Base-by-base conservation (phyloP, 1,140 invertebrate genomes). In the Amyelois transitella region DNA sequence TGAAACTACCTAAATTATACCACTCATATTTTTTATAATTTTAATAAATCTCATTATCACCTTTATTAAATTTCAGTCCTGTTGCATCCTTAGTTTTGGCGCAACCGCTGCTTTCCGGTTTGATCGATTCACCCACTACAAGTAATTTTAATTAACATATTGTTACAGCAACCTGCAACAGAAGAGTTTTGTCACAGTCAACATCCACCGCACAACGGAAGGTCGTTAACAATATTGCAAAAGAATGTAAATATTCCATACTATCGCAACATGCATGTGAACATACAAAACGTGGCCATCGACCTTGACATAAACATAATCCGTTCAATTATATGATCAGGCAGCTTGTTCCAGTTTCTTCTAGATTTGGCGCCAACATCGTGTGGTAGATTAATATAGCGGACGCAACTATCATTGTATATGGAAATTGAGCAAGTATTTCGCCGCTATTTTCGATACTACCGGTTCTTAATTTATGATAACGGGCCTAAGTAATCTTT, bases 401-500 rank as follows among this genome's bases (percentile, higher is more conserved):
- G 32, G 32, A 38, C n/a, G 32, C 32, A 38, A 38, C n/a, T 14
- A 38, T 38, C 0, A 14, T 14, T 38, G 32, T 38, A 2, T 38
- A 38, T 38, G 32, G 32, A 38, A 38, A 38, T 38, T 38, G 17
- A 14, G 32, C 32, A 38, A 38, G 12, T 38, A 1, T 38, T 38
- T 38, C 32, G 32, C 32, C 12, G 32, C 17, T 38, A 38, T 38
- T 38, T 38, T 38, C 17, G 32, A 38, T 8, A 38, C n/a, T 38
- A 38, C 32, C 32, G 32, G 32, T 38, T 38, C 8, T 38, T 38
- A 14, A 14, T 14, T 38, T 12, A 53, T 22, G 24, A 8, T n/a
- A 56, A 43, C 43, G 44, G 7, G 45, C 50, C 25, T 38, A 58
- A 51, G 45, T 44, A 28, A 38, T 38, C 32, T 38, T 1, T 38